Evolutionary conservation across 2,113 vertebrate genomes (phyloP).

Genomic region (Fukomys damarensis): DNA sequence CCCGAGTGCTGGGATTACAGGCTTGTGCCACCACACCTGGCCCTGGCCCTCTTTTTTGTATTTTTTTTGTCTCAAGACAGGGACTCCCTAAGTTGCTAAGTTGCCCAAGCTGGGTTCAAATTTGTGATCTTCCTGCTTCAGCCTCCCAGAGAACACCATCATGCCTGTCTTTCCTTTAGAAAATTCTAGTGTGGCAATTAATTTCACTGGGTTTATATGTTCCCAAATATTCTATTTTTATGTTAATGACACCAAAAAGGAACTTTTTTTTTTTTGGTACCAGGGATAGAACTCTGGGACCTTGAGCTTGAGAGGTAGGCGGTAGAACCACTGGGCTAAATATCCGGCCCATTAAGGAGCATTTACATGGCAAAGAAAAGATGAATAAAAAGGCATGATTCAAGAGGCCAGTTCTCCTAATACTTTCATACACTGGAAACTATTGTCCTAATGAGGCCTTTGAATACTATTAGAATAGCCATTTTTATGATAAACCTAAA

Average conservation of each 20-base stretch:
- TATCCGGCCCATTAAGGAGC: too few species aligned
- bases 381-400: not conserved
- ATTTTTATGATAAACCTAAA: constrained; percentile 10
- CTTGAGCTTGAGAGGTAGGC: too few species aligned
- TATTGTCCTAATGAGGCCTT: not conserved
- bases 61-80: not conserved
- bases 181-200: not conserved
- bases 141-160: not conserved
- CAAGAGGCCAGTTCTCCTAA: not conserved
- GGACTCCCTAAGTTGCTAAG: not conserved
- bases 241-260: not conserved
- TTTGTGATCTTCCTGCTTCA: not conserved
- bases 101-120: not conserved
- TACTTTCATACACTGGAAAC: not conserved
- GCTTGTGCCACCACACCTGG: too few species aligned
- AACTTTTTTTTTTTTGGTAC: too few species aligned
- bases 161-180: not conserved
- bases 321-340: too few species aligned
- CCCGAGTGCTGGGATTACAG: too few species aligned
- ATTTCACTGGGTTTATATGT: constrained; percentile 6
- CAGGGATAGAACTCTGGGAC: too few species aligned
- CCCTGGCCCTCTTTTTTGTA: not conserved
- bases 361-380: not conserved
- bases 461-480: not conserved
- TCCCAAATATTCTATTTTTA: constrained; percentile 31